These are phyloP conservation scores for Saimiri boliviensis DNA, from an alignment of 2,113 vertebrate species.

Conservation along the genomic window DNA sequence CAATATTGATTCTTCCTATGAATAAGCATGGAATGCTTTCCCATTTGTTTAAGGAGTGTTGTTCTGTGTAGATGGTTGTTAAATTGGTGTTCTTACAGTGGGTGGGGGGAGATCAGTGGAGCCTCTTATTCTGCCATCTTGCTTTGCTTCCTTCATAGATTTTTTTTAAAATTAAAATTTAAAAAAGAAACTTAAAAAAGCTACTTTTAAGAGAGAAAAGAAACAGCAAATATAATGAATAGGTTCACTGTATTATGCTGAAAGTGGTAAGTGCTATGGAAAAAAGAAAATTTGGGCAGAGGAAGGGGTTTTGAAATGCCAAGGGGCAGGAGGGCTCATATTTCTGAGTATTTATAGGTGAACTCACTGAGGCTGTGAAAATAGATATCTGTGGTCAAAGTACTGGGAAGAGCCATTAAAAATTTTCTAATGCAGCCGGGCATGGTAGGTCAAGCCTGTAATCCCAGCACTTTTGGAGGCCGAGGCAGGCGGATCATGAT, in stretches of 20 bases:
- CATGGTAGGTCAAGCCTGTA: no score
- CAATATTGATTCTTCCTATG: no score
- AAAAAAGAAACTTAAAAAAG: not conserved
- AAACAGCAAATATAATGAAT: not conserved
- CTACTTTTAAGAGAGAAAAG: not conserved
- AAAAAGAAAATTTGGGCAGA: not conserved
- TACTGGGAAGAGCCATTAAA: not conserved
- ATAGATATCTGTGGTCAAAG: not conserved
- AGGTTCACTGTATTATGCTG: not conserved
- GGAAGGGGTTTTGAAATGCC: no score
- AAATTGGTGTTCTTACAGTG: no score
- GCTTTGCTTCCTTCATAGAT: not conserved
- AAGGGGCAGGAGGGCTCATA: not conserved
- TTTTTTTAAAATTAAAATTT: not conserved
- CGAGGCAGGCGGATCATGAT: rapidly evolving
- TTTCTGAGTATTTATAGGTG: not conserved
- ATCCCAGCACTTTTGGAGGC: no score
- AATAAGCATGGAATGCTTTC: no score
- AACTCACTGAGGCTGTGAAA: no score
- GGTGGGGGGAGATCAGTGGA: no score
- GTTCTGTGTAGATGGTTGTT: not conserved
- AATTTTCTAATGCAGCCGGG: no score
- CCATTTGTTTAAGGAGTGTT: no score
- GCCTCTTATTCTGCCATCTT: no score
- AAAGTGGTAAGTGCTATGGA: not conserved